Conservation (phyloP, 2,888 invertebrate species). For the Prosopocoilus inquinatus region DNA sequence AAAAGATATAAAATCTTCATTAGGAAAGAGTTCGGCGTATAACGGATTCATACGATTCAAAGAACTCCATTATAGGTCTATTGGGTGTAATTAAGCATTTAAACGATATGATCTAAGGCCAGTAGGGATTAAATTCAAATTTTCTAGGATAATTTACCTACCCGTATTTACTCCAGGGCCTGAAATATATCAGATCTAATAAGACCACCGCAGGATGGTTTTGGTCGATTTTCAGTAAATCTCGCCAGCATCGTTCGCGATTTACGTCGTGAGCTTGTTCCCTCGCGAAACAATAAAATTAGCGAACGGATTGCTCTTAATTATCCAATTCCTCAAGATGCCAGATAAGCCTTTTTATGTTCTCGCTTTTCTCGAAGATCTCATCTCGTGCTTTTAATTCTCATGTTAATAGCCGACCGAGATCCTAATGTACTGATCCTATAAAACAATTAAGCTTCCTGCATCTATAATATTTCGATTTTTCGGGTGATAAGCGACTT, state of each 20-base stretch:
- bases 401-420: constrained; percentile 40
- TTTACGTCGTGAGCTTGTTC: too few relatives aligned
- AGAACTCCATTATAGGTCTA: constrained; percentile 32
- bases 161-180: constrained; percentile 26
- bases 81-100: constrained; percentile 44
- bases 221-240: not conserved
- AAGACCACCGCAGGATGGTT: constrained; percentile 6
- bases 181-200: constrained; percentile 16
- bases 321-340: too few relatives aligned
- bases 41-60: constrained; percentile 9
- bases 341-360: too few relatives aligned
- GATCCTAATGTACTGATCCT: constrained; percentile 27
- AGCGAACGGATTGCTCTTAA: too few relatives aligned
- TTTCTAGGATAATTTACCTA: constrained; percentile 41
- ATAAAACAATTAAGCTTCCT: constrained; percentile 41
- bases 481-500: constrained; percentile 6
- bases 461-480: constrained; percentile 34
- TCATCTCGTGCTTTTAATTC: constrained; percentile 25
- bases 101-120: constrained; percentile 41
- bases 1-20: constrained; percentile 11
- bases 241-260: too few relatives aligned
- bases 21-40: constrained; percentile 5
- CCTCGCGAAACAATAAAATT: too few relatives aligned
- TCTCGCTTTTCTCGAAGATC: not conserved
- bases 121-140: constrained; percentile 42